Evolutionary conservation across 2,888 invertebrate genomes (phyloP), one percentile per base, ranked within the genome.

Genomic region (Macrosiphum euphorbiae): DNA sequence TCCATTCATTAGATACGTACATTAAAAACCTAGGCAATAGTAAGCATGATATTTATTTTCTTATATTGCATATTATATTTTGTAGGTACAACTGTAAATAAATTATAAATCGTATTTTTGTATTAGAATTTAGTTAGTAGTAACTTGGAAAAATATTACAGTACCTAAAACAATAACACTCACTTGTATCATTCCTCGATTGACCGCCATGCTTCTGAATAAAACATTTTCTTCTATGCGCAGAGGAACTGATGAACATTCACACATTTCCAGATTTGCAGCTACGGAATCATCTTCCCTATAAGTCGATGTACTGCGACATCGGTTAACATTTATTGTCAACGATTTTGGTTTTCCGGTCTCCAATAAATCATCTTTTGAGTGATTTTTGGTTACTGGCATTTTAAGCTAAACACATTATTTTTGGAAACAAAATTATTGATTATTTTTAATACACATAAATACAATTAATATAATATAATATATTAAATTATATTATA

Each of bases 171-270:
- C 0, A 28, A 41, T 3, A 90, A 52, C 13, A 50, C 92, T 92
- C 50, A 92, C 92, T 11, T 92, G 58, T 55, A 86, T 85, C 20
- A 85, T 44, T 85, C 91, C 91, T 85, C 44, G 55, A 35, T 50
- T 87, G 16, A 16, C 28, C n/a, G 44, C 1, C 24, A 92, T 28
- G 13, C 16, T 92, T 61, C 87, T 55, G n/a, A 86, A 86, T 58
- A 58, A 58, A 20, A 44, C 35, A 52, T 91, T 78, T 55, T 85
- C 91, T 35, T 92, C 92, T 58, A 28, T 24, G 47, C 13, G 58
- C 5, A 20, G 4, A 20, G 44, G 47, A 28, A 28, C 47, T n/a
- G 91, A 24, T 26, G 87, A 50, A 50, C 26, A 50, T 35, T 88
- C 67, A 16, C 35, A 44, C 47, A 26, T 61, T 61, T 92, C 67